Conservation (phyloP, 1,140 invertebrate genomes). For the Pteromalus puparum region DNA sequence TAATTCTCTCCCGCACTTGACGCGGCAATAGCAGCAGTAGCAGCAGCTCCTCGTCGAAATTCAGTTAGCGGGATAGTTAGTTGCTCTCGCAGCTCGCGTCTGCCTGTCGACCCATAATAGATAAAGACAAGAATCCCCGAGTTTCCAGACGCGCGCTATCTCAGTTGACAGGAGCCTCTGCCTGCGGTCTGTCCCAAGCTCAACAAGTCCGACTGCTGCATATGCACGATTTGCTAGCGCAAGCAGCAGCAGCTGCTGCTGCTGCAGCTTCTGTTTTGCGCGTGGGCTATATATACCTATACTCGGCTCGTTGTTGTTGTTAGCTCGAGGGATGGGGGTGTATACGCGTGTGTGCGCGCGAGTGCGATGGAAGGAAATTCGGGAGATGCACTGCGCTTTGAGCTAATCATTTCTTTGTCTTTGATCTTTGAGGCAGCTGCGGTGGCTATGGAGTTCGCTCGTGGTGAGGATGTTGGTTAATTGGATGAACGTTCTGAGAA, state of each 20-base stretch:
- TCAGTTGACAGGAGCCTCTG: not conserved
- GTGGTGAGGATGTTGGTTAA: not conserved
- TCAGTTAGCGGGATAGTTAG: conserved; percentile 40
- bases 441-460: not conserved
- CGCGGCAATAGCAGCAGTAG: not conserved
- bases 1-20: not conserved
- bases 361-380: not conserved
- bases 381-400: not conserved
- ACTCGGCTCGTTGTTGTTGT: not conserved
- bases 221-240: not conserved
- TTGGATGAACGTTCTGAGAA: not conserved
- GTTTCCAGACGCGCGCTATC: conserved; percentile 17
- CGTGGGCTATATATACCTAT: not conserved
- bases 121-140: conserved; percentile 14
- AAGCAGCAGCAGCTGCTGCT: too few species aligned
- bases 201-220: conserved; percentile 13
- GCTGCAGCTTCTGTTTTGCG: not conserved
- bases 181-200: not conserved
- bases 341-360: not conserved
- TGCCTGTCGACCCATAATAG: not conserved
- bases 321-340: not conserved
- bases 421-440: not conserved
- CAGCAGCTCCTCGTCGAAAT: not conserved
- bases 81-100: conserved; percentile 4
- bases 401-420: conserved; percentile 29